A percentile compares a stretch with the other conserved stretches of the same genome.
Conservation (phyloP, 1,140 invertebrate species). For the Lutraria rhynchaena region DNA sequence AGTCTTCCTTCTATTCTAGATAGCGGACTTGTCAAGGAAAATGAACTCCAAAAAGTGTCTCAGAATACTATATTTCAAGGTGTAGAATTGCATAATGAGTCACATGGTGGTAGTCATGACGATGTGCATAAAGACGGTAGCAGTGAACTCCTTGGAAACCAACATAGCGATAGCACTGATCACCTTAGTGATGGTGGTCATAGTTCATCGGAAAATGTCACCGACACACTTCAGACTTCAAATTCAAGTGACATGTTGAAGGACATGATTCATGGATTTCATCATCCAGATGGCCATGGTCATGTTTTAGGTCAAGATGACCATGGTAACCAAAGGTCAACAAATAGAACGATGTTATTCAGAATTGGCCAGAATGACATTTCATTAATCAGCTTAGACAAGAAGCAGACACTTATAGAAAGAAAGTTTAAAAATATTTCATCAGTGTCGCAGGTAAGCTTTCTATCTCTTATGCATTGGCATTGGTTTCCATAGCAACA, state of each 20-base stretch:
- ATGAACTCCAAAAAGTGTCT: slow-evolving; percentile 67
- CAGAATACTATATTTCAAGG: slow-evolving; percentile 38
- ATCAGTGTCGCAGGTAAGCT: slow-evolving; percentile 91
- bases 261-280: slow-evolving; percentile 40
- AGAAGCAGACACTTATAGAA: slow-evolving; percentile 93
- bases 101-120: slow-evolving; percentile 68
- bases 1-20: slow-evolving; percentile 78
- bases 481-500: no score
- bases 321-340: slow-evolving; percentile 68
- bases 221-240: slow-evolving; percentile 10
- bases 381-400: slow-evolving; percentile 94
- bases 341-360: slow-evolving; percentile 95
- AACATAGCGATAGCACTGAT: slow-evolving; percentile 22
- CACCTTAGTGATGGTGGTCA: slow-evolving; percentile 43
- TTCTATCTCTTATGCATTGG: no score
- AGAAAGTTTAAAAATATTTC: slow-evolving; percentile 94
- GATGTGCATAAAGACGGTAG: slow-evolving; percentile 50
- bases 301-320: slow-evolving; percentile 3
- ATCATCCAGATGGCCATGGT: slow-evolving; percentile 43
- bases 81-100: slow-evolving; percentile 59
- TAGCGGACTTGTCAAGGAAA: slow-evolving; percentile 74
- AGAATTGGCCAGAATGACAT: slow-evolving; percentile 93
- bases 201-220: slow-evolving; percentile 46
- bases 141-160: slow-evolving; percentile 6
- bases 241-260: slow-evolving; percentile 39